phyloP scores from a whole-genome alignment of 2,888 invertebrate genomes.

The Melinopterus prodromus region DNA sequence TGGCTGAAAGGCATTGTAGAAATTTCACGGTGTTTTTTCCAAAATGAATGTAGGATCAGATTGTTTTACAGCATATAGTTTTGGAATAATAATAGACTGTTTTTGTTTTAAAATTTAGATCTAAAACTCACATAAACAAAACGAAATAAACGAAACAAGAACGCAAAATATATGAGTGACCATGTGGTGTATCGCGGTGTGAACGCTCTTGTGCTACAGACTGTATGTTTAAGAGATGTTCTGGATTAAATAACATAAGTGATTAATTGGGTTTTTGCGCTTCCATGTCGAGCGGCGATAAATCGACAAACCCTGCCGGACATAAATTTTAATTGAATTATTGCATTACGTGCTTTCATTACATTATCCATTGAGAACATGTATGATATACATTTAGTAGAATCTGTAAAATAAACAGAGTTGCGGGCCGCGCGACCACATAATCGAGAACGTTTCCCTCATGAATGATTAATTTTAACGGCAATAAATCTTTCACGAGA shows the following conservation, averaged over 20 bases:
- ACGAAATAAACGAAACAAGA: too few relatives aligned
- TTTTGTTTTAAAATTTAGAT: too few relatives aligned
- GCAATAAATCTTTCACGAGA: too few relatives aligned
- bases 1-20: background rate
- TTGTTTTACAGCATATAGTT: too few relatives aligned
- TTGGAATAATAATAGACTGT: too few relatives aligned
- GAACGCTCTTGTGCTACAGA: background rate
- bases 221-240: background rate
- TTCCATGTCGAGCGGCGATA: background rate
- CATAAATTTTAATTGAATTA: constrained; percentile 26
- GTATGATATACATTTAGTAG: constrained; percentile 25
- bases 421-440: background rate
- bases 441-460: background rate
- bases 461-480: too few relatives aligned
- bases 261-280: background rate
- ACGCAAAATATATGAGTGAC: too few relatives aligned
- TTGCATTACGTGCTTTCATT: constrained; percentile 22
- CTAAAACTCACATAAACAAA: too few relatives aligned
- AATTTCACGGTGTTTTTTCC: too few relatives aligned
- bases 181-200: too few relatives aligned
- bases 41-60: too few relatives aligned
- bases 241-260: background rate
- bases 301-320: constrained; percentile 7
- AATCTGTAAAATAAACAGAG: constrained; percentile 15
- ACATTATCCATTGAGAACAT: constrained; percentile 23